Base-by-base conservation (phyloP, 2,888 invertebrate species). In the Sphaerophoria rueppellii region DNA sequence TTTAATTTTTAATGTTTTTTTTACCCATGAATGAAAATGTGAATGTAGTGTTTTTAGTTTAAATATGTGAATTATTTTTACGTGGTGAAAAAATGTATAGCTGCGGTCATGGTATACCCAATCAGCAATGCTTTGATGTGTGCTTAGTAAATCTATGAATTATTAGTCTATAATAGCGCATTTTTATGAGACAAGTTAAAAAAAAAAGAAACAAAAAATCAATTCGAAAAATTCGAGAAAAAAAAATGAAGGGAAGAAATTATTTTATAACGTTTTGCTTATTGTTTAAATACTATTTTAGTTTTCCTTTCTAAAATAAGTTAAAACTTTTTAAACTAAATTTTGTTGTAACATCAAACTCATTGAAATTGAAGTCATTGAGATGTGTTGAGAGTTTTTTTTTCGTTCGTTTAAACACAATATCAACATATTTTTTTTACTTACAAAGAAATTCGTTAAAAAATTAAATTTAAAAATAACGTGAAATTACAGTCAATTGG, bases 261-360 rank as follows among this genome's bases (percentile, higher is more conserved):
- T 40, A 7, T 40, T 40, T 40, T 40, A 7, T 40, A 40, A 34
- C 24, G 1, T 24, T 24, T 61, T 16, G 52, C 34, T 63, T 37
- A 60, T 7, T 57, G 83, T 80, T 83, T 83, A 43, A 74, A 55
- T 65, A 80, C 80, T 80, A 80, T 83, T 83, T 83, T 83, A 83
- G 83, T 72, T 24, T 24, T 80, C 43, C 48, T 65, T 69, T 67
- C 83, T 83, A 83, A 83, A 83, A 83, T 78, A 57, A 83, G 83
- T 83, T 60, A 82, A 82, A 82, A 82, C 82, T 40, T 32, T 52
- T 24, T 32, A 12, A 55, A 12, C 40, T 52, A 14, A 11, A 52
- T 7, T 14, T 43, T 35, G n/a, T 43, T 37, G 58, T 50, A 83
- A 83, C 83, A 72, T 57, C 79, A 75, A 67, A 67, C 67, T 83